Evolutionary conservation across 1,140 invertebrate species (phyloP), one percentile per base, ranked within the genome.

Genomic region (Calycopis cecrops): DNA sequence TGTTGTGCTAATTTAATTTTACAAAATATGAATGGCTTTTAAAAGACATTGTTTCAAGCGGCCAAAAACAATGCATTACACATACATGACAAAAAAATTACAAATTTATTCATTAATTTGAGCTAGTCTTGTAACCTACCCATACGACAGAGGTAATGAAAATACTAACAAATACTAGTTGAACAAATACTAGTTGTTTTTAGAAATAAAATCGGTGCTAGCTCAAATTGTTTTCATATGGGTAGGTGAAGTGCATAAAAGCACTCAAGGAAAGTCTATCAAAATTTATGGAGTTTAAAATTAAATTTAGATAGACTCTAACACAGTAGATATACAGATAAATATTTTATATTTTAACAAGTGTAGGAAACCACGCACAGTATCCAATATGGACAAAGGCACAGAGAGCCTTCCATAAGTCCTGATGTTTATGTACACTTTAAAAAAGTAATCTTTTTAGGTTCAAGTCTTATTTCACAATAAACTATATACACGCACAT

Each of bases 301-400:
- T 82, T 76, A 86, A 86, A 83, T 86, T 67, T 83, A 86, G 80
- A 76, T 84, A 86, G 83, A 83, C 83, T 83, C 69, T 69, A 64
- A 79, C 69, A 73, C 62, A 66, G 59, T 63, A 67, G 69, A 62
- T 76, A 67, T 67, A 75, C 73, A 74, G 78, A 83, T 85, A 86
- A 84, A 86, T 85, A 84, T 86, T 86, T 86, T 76, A 86, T 67
- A 68, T 80, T 86, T 84, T 72, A 86, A 85, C 81, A 83, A 83
- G 73, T 52, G 66, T 76, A 79, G 83, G 74, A 73, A 76, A 71
- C 70, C 73, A 65, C 79, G 68, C 72, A 71, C 79, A 76, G 69
- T 73, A 76, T 85, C 83, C 83, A 86, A 86, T 84, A 86, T 84
- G 83, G 80, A 86, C 73, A 77, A 79, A 71, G 80, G 56, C 74